Percentiles rank a stretch among this genome's conserved stretches.
Evolutionary conservation across 53 echinoderm and acorn worm species (phyloP).

Genomic region (Actinopyga echinites): DNA sequence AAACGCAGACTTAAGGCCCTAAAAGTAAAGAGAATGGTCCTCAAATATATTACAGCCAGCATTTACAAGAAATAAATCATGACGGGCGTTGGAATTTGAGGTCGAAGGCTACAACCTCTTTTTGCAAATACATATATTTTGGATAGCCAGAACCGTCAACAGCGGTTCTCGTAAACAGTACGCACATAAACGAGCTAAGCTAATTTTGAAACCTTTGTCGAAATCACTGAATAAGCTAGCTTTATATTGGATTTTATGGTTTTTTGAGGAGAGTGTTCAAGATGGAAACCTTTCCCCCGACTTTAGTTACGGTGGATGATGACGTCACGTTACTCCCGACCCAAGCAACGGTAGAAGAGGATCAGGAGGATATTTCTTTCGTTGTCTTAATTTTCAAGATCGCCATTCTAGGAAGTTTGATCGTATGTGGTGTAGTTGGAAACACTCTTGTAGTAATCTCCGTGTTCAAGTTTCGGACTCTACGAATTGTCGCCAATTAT

Average conservation of each 20-base stretch:
- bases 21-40: conserved; percentile 1
- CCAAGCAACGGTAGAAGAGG: not conserved
- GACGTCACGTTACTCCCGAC: not conserved
- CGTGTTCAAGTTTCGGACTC: conserved; percentile 73
- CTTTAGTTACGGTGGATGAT: not conserved
- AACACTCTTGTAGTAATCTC: conserved; percentile 82
- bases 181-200: too few relatives aligned
- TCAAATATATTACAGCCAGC: too few relatives aligned
- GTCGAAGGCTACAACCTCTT: too few relatives aligned
- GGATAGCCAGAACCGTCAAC: too few relatives aligned
- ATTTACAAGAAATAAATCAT: too few relatives aligned
- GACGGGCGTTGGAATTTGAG: too few relatives aligned
- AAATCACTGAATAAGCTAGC: too few relatives aligned
- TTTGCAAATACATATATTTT: too few relatives aligned
- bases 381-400: conserved; percentile 60
- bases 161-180: too few relatives aligned
- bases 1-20: not conserved
- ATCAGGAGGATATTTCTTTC: not conserved
- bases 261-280: not conserved
- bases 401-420: conserved; percentile 68
- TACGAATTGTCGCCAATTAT: conserved; percentile 93
- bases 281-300: not conserved
- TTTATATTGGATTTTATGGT: too few relatives aligned
- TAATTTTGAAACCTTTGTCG: too few relatives aligned
- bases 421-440: conserved; percentile 77